Evolutionary conservation across 2,888 invertebrate species (phyloP), one percentile per base, ranked within the genome.

Genomic region (Automeris io): DNA sequence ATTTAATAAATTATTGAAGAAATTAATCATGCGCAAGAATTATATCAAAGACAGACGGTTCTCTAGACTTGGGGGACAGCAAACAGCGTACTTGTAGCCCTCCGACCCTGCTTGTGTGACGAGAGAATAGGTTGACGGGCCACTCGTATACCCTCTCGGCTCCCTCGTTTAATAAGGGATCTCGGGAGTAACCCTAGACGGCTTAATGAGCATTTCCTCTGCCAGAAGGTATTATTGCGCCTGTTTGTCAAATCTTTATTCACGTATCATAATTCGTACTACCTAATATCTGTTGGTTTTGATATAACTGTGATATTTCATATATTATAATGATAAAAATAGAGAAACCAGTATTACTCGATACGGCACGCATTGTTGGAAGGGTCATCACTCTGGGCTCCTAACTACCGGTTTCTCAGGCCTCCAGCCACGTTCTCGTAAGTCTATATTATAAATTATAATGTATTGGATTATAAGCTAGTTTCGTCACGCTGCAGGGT

Each of bases 191-290:
- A 60, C 62, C 57, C 64, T 64, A 72, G 70, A 64, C 70, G 57
- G 50, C 54, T 64, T 78, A 78, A 78, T 77, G 76, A 77, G 73
- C 68, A 57, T 58, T 61, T 51, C 42, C 49, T 54, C 50, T 51
- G 42, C 16, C 29, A 16, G 29, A 16, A 29, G 29, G 29, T 16
- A 29, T 29, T 29, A 47, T 44, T 48, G 46, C 45, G 47, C 45
- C 39, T 42, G 32, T 41, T 40, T 31, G 35, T 29, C 8, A 12
- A 31, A 18, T 23, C 9, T 11, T 18, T 31, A 18, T 12, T 31
- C 12, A 22, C 13, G 13, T 19, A 21, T 16, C n/a, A 26, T 26
- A 26, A 13, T 13, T 16, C n/a, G 25, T 26, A 26, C 13, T 29
- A n/a, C 16, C n/a, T n/a, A n/a, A 8, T 29, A 16, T 29, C 13